Percentiles rank a stretch among this genome's conserved stretches.
Evolutionary conservation across 2,797 vertebrate species (phyloP).

Genomic region (Toxotes lorentzi): DNA sequence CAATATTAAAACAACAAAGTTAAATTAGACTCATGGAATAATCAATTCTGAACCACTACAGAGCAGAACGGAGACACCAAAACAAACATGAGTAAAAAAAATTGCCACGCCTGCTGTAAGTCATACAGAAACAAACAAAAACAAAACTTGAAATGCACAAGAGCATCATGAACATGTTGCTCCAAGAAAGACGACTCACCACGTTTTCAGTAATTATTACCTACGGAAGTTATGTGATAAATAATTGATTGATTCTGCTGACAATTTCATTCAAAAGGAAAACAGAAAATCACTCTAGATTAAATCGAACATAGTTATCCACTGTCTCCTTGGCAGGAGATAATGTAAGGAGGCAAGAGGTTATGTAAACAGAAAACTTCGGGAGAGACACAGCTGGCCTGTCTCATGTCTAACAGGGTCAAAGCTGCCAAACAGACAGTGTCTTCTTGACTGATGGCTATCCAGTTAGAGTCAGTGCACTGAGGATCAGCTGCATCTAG

Average conservation of each 20-base stretch:
- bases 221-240: not conserved
- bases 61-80: not conserved
- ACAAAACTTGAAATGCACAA: not conserved
- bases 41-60: not conserved
- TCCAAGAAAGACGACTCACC: not conserved
- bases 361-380: not conserved
- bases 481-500: constrained; percentile 21
- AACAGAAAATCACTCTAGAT: not conserved
- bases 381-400: not conserved
- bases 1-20: not conserved
- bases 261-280: not conserved
- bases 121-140: not conserved
- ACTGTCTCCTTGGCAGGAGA: too few relatives aligned
- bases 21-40: not conserved
- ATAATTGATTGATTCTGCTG: not conserved
- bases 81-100: not conserved
- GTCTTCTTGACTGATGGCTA: constrained; percentile 12
- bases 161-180: not conserved
- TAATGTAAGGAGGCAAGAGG: too few relatives aligned
- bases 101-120: not conserved
- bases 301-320: not conserved
- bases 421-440: not conserved
- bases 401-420: not conserved
- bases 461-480: not conserved
- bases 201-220: not conserved